Evolutionary conservation across 2,113 vertebrate species (phyloP), one percentile per base, ranked within the genome.

Genomic region (Psilopogon haemacephalus): DNA sequence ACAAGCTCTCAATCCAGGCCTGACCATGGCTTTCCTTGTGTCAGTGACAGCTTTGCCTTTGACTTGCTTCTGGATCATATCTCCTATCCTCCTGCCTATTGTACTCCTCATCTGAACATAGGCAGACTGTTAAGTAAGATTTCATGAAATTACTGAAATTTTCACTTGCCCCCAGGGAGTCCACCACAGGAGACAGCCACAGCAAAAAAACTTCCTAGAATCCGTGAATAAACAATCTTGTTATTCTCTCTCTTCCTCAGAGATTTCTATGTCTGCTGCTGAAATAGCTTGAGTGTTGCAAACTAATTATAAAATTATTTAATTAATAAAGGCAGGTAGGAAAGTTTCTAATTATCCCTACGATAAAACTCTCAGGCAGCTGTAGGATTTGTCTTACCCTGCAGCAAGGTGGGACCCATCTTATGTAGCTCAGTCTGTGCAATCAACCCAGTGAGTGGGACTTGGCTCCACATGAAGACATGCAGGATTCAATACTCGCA

Each of bases 231-330:
- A 94, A 91, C 86, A 94, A 88, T 60, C 80, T 74, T 21, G 54
- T 77, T 86, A 86, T 81, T 90, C 74, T 72, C 65, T 65, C 24
- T 8, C 26, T 75, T 79, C 93, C 89, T 86, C 5, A 52, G 91
- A 73, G 88, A 75, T 37, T 84, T 62, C 68, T 76, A 1, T 0
- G 1, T 48, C 91, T 82, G 74, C 71, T 50, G 33, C 52, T 76
- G 87, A 82, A 89, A 70, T 2, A n/a, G 65, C 50, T 94, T 1
- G 16, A 91, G 78, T 18, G 30, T 50, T 76, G 63, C 71, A 63
- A 85, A 76, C 30, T 88, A 93, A 92, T 94, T 95, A 89, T 69
- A 88, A 93, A 91, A 91, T 85, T 95, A 95, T 95, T 91, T 93
- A 48, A 74, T 79, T 91, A 92, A 92, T 92, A 91, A 76, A 92